Base-by-base conservation (phyloP, 2,888 invertebrate species). In the Coleophora flavipennella region DNA sequence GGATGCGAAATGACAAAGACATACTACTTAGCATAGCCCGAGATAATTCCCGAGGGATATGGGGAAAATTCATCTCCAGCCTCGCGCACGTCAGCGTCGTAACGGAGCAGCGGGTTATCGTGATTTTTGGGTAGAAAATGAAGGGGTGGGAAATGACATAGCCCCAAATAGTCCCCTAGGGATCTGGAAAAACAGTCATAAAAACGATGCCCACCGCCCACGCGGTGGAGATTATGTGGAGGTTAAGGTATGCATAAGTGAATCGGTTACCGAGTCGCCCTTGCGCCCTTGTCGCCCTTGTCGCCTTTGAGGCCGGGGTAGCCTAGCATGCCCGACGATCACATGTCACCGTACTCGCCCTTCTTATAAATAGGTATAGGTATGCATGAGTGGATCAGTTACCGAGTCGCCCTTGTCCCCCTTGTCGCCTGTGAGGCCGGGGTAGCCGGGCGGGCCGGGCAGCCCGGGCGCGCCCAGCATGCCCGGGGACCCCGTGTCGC, bases 341-440 rank as follows among this genome's bases (percentile, higher is more conserved):
- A 96, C 71, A 96, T 95, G 67, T 95, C 95, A 8, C 96, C 96
- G 67, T 92, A 92, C 63, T 93, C 93, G 40, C 95, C 95, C 62
- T 93, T 93, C 51, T 92, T n/a, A n/a, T n/a, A n/a, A 27, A 27
- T 9, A 27, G 28, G 28, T 9, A 10, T 9, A 10, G 28, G 10
- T 9, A 27, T 9, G 28, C 2, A 1, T 27, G 10, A 27, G 28
- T 27, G 28, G 1, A 1, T 87, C 91, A n/a, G n/a, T 91, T 86
- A 95, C 95, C 89, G 94, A 94, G 87, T 96, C 95, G 27, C 95
- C 95, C 66, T 95, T 94, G 68, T 95, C 95, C 29, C 96, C 95
- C 66, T 94, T 95, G 59, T 95, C 95, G 25, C 96, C 95, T 74
- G 93, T 94, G 50, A 90, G 88, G 28, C 96, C 96, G 2, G 95